Percentiles rank a stretch among this genome's conserved stretches.
phyloP scores from a whole-genome alignment of 2,113 vertebrate genomes.

The Esox niger region DNA sequence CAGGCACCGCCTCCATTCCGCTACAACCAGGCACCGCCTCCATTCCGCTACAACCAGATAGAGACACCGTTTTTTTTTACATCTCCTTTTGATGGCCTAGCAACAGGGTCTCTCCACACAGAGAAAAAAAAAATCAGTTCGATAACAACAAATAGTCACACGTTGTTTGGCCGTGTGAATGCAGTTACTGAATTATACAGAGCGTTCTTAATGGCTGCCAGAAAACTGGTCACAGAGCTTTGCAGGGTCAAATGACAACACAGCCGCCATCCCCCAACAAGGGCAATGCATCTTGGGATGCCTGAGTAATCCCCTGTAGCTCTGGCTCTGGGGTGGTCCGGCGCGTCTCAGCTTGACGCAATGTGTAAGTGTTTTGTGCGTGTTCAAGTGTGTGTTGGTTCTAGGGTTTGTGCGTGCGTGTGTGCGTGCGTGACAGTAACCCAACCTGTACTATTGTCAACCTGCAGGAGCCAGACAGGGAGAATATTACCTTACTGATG shows the following conservation, averaged over 20 bases:
- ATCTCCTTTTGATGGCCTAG: too few species aligned
- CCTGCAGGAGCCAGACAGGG: constrained; percentile 36
- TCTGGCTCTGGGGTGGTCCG: constrained; percentile 70
- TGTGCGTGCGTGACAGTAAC: constrained; percentile 72
- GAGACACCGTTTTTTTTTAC: too few species aligned
- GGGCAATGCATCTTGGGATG: constrained; percentile 60
- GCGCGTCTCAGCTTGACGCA: constrained; percentile 55
- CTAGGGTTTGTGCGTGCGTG: constrained; percentile 54
- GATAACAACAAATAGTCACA: too few species aligned
- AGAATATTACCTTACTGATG: constrained; percentile 58
- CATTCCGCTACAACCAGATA: too few species aligned
- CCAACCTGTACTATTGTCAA: constrained; percentile 64
- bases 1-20: too few species aligned
- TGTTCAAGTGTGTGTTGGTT: constrained; percentile 53
- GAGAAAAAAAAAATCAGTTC: too few species aligned
- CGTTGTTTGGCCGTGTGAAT: too few species aligned
- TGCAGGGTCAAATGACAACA: constrained; percentile 66
- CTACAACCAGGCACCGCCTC: too few species aligned
- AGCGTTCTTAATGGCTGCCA: constrained; percentile 20
- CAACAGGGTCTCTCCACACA: too few species aligned
- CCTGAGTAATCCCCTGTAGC: constrained; percentile 62
- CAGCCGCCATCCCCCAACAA: constrained; percentile 24
- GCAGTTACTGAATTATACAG: too few species aligned
- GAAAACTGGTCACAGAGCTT: constrained; percentile 50
- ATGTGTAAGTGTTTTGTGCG: constrained; percentile 43